phyloP scores from a whole-genome alignment of 92 coral and sea anemone species.

The Muricea muricata region DNA sequence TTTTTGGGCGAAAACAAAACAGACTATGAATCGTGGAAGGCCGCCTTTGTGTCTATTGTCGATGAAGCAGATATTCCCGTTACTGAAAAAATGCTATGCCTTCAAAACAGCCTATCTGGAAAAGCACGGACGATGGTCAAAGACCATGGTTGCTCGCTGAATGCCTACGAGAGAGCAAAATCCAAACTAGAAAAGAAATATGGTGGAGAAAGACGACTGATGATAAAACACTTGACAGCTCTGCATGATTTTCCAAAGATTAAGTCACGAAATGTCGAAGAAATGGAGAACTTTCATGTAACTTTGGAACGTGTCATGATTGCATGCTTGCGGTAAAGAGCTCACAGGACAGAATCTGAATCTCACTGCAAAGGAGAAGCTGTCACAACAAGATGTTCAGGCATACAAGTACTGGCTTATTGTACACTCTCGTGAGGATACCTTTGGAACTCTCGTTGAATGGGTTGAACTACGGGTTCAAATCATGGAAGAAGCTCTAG shows the following conservation, averaged over 20 bases:
- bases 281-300: not conserved
- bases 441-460: constrained; percentile 45
- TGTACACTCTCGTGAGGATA: constrained; percentile 54
- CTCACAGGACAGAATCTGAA: not conserved
- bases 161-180: not conserved
- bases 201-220: constrained; percentile 8
- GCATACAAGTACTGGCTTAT: constrained; percentile 64
- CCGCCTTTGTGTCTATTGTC: no score
- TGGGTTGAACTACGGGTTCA: constrained; percentile 64
- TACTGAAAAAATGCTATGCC: no score
- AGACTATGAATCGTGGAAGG: no score
- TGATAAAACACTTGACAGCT: not conserved
- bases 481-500: constrained; percentile 62
- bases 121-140: not conserved
- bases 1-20: no score
- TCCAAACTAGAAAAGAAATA: not conserved
- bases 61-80: no score
- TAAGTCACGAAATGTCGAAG: not conserved
- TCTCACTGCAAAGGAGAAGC: not conserved
- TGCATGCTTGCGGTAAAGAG: not conserved
- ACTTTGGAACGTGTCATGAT: not conserved
- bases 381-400: constrained; percentile 50
- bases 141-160: not conserved
- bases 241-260: not conserved
- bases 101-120: not conserved